Evolutionary conservation across 2,888 invertebrate genomes (phyloP).

Genomic region (Folsomia manolachei): DNA sequence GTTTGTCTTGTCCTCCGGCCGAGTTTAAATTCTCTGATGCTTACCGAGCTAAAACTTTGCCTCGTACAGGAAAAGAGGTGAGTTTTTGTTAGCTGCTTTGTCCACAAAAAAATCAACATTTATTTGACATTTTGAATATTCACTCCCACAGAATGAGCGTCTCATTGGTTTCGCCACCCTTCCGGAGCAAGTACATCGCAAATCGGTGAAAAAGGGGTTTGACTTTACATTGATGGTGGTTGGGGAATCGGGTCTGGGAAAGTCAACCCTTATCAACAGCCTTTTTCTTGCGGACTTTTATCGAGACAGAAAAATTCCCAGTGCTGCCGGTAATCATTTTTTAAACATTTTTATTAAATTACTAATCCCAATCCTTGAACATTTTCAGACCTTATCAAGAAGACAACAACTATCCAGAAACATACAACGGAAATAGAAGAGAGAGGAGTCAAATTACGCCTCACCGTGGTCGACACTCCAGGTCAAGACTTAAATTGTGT

Average conservation of each 20-base stretch:
- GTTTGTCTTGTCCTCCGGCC: conserved; percentile 50
- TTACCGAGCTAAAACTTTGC: conserved; percentile 51
- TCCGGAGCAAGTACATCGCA: conserved; percentile 94
- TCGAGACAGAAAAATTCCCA: conserved; percentile 68
- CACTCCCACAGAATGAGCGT: conserved; percentile 44
- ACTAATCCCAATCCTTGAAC: too few species aligned
- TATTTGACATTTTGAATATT: conserved; percentile 3
- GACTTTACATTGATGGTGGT: conserved; percentile 93
- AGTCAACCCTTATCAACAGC: conserved; percentile 93
- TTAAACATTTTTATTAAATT: neutral
- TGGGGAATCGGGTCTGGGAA: conserved; percentile 64
- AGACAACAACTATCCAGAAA: conserved; percentile 64
- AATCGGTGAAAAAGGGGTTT: conserved; percentile 96
- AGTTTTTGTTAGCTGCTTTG: conserved; percentile 15
- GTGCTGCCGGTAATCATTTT: conserved; percentile 37
- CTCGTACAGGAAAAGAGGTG: conserved; percentile 51
- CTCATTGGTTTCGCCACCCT: conserved; percentile 85
- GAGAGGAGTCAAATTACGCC: conserved; percentile 80
- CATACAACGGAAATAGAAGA: conserved; percentile 92
- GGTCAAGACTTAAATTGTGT: conserved; percentile 54
- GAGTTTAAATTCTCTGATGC: conserved; percentile 51
- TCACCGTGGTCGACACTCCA: conserved; percentile 94
- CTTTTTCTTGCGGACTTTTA: conserved; percentile 92
- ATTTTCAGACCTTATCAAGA: conserved; percentile 62
- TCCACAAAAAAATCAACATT: conserved; percentile 6